These are phyloP conservation scores for Phyllopteryx taeniolatus DNA, from an alignment of 2,113 vertebrate genomes.

Conservation along the genomic window DNA sequence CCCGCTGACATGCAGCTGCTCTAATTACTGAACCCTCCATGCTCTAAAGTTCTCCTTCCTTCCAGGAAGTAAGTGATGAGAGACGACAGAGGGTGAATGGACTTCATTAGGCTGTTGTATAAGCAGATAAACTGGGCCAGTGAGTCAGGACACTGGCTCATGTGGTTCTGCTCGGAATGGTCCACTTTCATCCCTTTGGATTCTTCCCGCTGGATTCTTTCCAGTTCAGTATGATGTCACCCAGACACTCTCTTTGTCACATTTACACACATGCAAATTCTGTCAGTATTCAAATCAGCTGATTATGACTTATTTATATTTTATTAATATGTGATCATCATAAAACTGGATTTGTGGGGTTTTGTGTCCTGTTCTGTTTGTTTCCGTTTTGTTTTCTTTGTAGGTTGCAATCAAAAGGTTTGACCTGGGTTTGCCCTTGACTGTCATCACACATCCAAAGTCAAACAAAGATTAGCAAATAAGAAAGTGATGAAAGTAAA, in stretches of 20 bases:
- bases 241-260: conserved; percentile 11
- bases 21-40: neutral
- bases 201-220: conserved; percentile 19
- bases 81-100: conserved; percentile 41
- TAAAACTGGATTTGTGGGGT: neutral
- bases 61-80: conserved; percentile 43
- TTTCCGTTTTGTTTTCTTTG: neutral
- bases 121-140: conserved; percentile 50
- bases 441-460: neutral
- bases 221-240: conserved; percentile 22
- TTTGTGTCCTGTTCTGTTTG: neutral
- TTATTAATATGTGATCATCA: neutral
- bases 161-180: conserved; percentile 38
- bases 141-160: conserved; percentile 52
- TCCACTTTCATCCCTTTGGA: conserved; percentile 18
- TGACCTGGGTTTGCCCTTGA: neutral
- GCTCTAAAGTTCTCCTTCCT: conserved; percentile 18
- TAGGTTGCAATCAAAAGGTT: neutral
- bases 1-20: conserved; percentile 36
- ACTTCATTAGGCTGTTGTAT: conserved; percentile 44
- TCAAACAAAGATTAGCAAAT: conserved; percentile 2
- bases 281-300: conserved; percentile 1
- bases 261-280: conserved; percentile 4
- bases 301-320: neutral
- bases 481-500: neutral